Evolutionary conservation across 1,140 invertebrate genomes (phyloP).

Genomic region (Oscheius sp.): DNA sequence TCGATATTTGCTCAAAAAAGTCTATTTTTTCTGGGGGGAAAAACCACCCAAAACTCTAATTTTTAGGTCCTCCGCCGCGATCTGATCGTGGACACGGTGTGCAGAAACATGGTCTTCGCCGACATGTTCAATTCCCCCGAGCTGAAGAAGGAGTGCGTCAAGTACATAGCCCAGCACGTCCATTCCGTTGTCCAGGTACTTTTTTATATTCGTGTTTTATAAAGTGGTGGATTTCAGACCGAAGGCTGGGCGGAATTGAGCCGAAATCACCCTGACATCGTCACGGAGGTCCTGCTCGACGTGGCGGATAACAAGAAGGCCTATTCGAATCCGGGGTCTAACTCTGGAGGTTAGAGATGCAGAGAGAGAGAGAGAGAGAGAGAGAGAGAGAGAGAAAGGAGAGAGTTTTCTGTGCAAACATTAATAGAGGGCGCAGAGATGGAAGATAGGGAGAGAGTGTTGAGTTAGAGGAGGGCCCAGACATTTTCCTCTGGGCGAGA

Average conservation of each 20-base stretch:
- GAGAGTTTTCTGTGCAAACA: too few species aligned
- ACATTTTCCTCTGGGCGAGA: too few species aligned
- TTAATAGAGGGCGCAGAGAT: too few species aligned
- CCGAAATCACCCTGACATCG: constrained; percentile 38
- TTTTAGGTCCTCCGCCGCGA: constrained; percentile 45
- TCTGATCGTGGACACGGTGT: constrained; percentile 53
- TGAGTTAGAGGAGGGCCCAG: too few species aligned
- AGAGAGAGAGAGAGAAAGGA: too few species aligned
- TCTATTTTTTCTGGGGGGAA: background rate
- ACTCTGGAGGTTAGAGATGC: too few species aligned
- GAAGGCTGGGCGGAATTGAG: constrained; percentile 45
- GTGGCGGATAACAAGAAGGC: background rate
- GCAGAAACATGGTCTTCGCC: constrained; percentile 49
- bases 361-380: too few species aligned
- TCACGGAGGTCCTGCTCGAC: constrained; percentile 37
- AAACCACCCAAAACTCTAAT: background rate
- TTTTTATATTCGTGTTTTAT: background rate
- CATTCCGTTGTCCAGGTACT: constrained; percentile 42
- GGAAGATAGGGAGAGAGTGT: too few species aligned
- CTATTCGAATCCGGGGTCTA: too few species aligned
- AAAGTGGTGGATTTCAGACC: constrained; percentile 42
- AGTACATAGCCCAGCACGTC: constrained; percentile 50
- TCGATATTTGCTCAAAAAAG: background rate
- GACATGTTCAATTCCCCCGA: constrained; percentile 56
- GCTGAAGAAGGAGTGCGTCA: constrained; percentile 54